Evolutionary conservation across 1,140 invertebrate genomes (phyloP).

Genomic region (Plectrocnemia conspersa): DNA sequence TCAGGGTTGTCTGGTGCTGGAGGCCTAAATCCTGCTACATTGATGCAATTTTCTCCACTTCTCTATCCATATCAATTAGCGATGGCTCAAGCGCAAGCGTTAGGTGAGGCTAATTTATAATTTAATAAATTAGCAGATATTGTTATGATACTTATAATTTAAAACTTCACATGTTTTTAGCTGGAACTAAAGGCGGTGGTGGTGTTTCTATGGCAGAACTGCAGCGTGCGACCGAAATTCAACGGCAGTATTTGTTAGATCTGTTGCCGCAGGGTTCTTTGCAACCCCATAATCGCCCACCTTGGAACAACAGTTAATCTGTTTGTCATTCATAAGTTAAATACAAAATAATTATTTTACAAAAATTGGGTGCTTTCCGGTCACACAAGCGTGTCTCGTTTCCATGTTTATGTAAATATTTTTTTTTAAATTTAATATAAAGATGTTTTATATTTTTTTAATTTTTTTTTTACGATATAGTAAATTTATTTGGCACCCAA

Average conservation of each 20-base stretch:
- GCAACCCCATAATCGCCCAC: slow-evolving; percentile 39
- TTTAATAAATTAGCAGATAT: too few species aligned
- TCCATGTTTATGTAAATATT: too few species aligned
- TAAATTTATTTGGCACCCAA: too few species aligned
- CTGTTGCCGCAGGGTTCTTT: slow-evolving; percentile 73
- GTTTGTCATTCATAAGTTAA: too few species aligned
- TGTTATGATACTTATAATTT: too few species aligned
- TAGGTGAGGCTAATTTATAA: slow-evolving; percentile 22
- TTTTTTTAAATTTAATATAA: too few species aligned
- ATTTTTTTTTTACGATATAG: too few species aligned
- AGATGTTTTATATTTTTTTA: too few species aligned
- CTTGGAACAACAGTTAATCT: slow-evolving; percentile 39
- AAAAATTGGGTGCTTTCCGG: too few species aligned
- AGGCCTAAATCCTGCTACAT: slow-evolving; percentile 65
- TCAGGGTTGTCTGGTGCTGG: slow-evolving; percentile 44
- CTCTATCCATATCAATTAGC: slow-evolving; percentile 83
- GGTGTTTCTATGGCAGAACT: slow-evolving; percentile 64
- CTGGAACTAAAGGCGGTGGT: slow-evolving; percentile 41
- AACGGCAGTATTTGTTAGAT: slow-evolving; percentile 92
- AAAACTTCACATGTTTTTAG: slow-evolving; percentile 11
- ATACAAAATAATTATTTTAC: too few species aligned
- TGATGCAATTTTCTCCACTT: slow-evolving; percentile 79
- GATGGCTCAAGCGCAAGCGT: slow-evolving; percentile 69
- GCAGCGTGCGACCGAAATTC: slow-evolving; percentile 80
- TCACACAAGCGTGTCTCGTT: too few species aligned